These are phyloP conservation scores for Parnassius smintheus DNA, from an alignment of 2,888 invertebrate species.

Conservation along the genomic window DNA sequence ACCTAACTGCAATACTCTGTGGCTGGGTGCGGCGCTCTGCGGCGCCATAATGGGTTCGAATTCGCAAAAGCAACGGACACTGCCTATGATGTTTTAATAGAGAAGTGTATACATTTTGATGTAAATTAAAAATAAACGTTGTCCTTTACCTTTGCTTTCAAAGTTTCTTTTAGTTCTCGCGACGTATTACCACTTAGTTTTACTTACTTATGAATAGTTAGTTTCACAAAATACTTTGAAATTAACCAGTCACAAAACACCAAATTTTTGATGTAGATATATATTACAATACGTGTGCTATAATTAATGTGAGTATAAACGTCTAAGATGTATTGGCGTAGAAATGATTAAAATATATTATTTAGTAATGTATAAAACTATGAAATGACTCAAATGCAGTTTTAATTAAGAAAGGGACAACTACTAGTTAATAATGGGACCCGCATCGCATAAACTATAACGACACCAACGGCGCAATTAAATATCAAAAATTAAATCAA, in stretches of 20 bases:
- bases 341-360: background rate
- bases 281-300: background rate
- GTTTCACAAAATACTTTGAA: too few relatives aligned
- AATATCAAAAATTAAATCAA: constrained; percentile 1
- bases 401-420: constrained; percentile 13
- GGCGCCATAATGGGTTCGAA: background rate
- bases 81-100: constrained; percentile 14
- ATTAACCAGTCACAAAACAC: too few relatives aligned
- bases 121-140: constrained; percentile 9
- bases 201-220: too few relatives aligned
- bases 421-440: constrained; percentile 8
- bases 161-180: background rate
- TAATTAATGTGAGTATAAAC: background rate
- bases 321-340: too few relatives aligned
- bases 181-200: too few relatives aligned
- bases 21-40: constrained; percentile 58
- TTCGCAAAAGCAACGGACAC: constrained; percentile 14
- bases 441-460: background rate
- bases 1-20: constrained; percentile 76
- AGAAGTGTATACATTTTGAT: constrained; percentile 1
- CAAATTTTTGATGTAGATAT: background rate
- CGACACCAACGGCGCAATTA: constrained; percentile 1
- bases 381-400: too few relatives aligned
- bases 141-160: constrained; percentile 16
- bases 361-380: background rate